Conservation (phyloP, 2,888 invertebrate species). For the Euplagia quadripunctaria region DNA sequence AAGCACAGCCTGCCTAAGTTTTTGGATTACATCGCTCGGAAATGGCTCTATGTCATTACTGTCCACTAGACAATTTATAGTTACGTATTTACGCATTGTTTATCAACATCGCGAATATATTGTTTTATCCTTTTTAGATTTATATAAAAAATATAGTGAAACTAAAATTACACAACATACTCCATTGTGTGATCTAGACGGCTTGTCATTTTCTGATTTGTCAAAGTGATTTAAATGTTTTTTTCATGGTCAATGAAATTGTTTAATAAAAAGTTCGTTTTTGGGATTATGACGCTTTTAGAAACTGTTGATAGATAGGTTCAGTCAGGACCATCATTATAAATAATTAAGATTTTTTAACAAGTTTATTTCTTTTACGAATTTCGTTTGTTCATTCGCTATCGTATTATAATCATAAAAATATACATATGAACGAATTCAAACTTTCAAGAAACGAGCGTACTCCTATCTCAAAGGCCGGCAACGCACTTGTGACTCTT, state of each 20-base stretch:
- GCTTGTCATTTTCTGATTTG: conserved; percentile 9
- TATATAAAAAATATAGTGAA: conserved; percentile 17
- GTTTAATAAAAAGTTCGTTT: background rate
- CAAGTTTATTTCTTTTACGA: too few species aligned
- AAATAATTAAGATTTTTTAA: too few species aligned
- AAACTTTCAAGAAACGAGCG: too few species aligned
- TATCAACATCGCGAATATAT: conserved; percentile 56
- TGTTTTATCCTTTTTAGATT: conserved; percentile 10
- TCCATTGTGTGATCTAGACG: conserved; percentile 7
- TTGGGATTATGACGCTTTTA: background rate
- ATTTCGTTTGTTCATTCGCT: too few species aligned
- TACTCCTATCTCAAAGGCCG: too few species aligned
- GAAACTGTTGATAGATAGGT: too few species aligned
- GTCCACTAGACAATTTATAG: conserved; percentile 71
- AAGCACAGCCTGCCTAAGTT: conserved; percentile 68
- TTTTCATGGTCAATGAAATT: conserved; percentile 2
- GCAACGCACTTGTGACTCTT: too few species aligned
- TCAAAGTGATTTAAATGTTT: conserved; percentile 8
- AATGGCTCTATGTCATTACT: conserved; percentile 65
- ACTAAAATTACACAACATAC: background rate
- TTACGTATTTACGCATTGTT: conserved; percentile 76
- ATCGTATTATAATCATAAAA: too few species aligned
- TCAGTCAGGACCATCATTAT: too few species aligned
- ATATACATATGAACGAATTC: too few species aligned
- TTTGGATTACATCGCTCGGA: conserved; percentile 71